Evolutionary conservation across 2,888 invertebrate species (phyloP), one percentile per base, ranked within the genome.

Genomic region (Neocrepidodera transversa): DNA sequence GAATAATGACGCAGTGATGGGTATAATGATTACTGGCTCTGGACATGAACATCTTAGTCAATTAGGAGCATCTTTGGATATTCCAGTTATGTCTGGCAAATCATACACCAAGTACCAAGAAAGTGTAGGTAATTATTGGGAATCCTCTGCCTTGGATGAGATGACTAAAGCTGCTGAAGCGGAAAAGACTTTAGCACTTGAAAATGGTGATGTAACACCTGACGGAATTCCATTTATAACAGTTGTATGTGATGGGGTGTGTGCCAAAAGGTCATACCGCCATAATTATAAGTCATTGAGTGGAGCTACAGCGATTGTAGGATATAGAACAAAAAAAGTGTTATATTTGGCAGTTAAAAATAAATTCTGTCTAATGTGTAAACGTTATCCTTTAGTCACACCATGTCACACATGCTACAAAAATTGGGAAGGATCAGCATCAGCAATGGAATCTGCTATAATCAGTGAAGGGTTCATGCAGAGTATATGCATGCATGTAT

Each of bases 171-270:
- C 26, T 47, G 16, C 26, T 2, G 7, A 35, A 36, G 18, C 36
- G 50, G 36, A 36, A 50, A 50, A 10, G n/a, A 50, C 17, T 20
- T 35, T 32, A n/a, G 50, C 50, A 10, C n/a, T 50, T 7, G 50
- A 50, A 11, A 8, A n/a, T 32, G 48, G 48, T 18, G 50, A 50
- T 20, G 7, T 50, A 36, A 50, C 50, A 14, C 16, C 20, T 17
- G 32, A 50, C 36, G 36, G 50, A 18, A 50, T 35, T 35, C 43
- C 35, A 7, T n/a, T n/a, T 45, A 1, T 13, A 14, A 53, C 53
- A 32, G 53, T 53, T 13, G 53, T 53, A 6, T 14, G 30, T 42
- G 52, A 52, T 52, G 52, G 40, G 14, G 28, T 28, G 16, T 51
- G 51, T 17, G 42, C 52, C 16, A 52, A 28, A 52, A 14, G 51